A percentile compares a stretch with the other conserved stretches of the same genome.
Evolutionary conservation across 1,140 invertebrate species (phyloP).

Genomic region (Drosophila virilis): DNA sequence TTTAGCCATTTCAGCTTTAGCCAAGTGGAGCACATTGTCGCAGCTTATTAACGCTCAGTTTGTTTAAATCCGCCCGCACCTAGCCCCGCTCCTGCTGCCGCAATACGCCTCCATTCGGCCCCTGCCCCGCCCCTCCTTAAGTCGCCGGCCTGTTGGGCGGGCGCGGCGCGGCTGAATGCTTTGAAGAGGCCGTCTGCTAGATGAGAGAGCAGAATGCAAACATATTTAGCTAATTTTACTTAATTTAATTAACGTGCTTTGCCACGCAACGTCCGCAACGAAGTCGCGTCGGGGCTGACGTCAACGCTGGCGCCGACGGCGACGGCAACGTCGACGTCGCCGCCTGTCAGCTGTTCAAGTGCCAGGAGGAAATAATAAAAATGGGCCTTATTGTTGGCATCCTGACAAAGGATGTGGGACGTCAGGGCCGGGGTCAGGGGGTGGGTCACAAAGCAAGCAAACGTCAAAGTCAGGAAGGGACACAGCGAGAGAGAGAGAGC

Average conservation of each 20-base stretch:
- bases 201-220: constrained; percentile 52
- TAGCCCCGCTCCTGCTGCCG: too few species aligned
- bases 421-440: too few species aligned
- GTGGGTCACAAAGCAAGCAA: constrained; percentile 46
- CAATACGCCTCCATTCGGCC: neutral
- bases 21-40: constrained; percentile 6
- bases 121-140: neutral
- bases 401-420: constrained; percentile 56
- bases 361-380: constrained; percentile 75
- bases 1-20: neutral
- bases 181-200: constrained; percentile 12
- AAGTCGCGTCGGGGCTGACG: constrained; percentile 30
- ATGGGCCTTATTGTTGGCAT: constrained; percentile 78
- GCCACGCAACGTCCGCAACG: constrained; percentile 43
- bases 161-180: constrained; percentile 8
- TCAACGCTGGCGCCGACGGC: neutral
- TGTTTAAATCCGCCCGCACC: neutral
- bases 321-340: constrained; percentile 33
- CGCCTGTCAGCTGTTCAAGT: constrained; percentile 77
- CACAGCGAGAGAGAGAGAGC: constrained; percentile 2
- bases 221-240: constrained; percentile 81
- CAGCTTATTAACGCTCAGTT: constrained; percentile 5
- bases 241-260: constrained; percentile 80
- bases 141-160: neutral
- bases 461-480: constrained; percentile 39